phyloP scores from a whole-genome alignment of 2,797 vertebrate genomes.

The Sphenopsis melanotis region DNA sequence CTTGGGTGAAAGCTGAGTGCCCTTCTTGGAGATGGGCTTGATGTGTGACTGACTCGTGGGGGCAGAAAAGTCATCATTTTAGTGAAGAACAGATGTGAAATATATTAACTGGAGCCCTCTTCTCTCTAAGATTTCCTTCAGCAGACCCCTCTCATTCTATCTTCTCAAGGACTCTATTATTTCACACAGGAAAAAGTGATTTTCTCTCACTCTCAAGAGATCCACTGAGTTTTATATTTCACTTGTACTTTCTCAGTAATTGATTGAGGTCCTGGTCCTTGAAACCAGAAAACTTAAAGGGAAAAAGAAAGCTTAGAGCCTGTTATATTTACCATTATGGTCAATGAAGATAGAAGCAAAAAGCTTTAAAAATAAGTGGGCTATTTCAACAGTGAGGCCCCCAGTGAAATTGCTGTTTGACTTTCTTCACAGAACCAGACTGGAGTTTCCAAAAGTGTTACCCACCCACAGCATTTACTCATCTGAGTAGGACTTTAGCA shows the following conservation, averaged over 20 bases:
- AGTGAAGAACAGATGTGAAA: constrained; percentile 31
- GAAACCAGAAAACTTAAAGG: not conserved
- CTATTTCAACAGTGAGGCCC: not conserved
- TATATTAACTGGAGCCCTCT: not conserved
- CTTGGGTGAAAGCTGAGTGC: not conserved
- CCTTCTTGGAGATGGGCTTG: not conserved
- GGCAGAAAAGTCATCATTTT: not conserved
- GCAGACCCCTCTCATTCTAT: accelerated
- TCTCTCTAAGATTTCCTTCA: constrained; percentile 9
- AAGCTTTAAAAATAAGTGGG: not conserved
- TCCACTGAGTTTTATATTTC: not conserved
- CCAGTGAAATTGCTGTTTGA: not conserved
- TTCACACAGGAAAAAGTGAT: not conserved
- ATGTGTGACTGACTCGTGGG: not conserved
- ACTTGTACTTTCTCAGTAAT: not conserved
- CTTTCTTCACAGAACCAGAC: not conserved
- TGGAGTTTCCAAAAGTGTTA: not conserved
- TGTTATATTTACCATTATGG: not conserved
- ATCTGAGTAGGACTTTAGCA: not conserved
- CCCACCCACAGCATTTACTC: not conserved
- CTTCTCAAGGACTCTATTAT: not conserved
- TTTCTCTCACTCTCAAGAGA: not conserved
- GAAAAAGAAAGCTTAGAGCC: not conserved
- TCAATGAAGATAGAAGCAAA: not conserved
- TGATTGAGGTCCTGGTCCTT: not conserved